These are phyloP conservation scores for Mus caroli DNA, from an alignment of 2,797 vertebrate genomes.

Conservation along the genomic window DNA sequence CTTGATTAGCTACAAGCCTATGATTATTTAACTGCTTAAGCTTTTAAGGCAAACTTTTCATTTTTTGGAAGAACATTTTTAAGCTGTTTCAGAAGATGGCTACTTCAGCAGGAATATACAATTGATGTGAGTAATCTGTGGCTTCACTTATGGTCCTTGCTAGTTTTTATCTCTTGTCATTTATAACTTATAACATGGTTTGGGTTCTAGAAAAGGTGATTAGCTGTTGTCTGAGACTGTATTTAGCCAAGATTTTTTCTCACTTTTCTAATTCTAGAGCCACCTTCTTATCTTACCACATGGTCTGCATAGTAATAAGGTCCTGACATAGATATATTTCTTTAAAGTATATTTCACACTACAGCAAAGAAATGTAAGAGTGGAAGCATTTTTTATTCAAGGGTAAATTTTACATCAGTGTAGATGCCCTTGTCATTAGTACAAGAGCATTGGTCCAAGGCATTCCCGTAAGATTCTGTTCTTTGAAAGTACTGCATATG, in stretches of 20 bases:
- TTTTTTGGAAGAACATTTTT: not conserved
- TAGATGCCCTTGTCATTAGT: too few species aligned
- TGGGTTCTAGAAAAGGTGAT: not conserved
- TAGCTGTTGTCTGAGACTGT: not conserved
- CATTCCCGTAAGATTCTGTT: too few species aligned
- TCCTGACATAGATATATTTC: too few species aligned
- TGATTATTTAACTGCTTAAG: not conserved
- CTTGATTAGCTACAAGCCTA: not conserved
- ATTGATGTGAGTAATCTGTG: not conserved
- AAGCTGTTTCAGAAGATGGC: not conserved
- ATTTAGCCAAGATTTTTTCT: not conserved
- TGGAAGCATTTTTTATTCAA: too few species aligned
- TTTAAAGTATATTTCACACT: too few species aligned
- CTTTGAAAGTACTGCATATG: too few species aligned
- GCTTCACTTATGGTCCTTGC: not conserved
- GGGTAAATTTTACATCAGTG: too few species aligned
- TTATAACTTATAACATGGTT: not conserved
- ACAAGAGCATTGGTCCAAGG: too few species aligned
- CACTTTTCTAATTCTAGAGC: not conserved
- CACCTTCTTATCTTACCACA: too few species aligned
- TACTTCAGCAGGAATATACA: not conserved
- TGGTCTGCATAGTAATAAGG: too few species aligned
- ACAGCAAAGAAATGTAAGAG: too few species aligned
- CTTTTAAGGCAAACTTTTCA: not conserved
- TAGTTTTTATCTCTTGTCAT: not conserved